Conservation (phyloP, 2,113 vertebrate species). For the Telmatochromis brachygnathus region DNA sequence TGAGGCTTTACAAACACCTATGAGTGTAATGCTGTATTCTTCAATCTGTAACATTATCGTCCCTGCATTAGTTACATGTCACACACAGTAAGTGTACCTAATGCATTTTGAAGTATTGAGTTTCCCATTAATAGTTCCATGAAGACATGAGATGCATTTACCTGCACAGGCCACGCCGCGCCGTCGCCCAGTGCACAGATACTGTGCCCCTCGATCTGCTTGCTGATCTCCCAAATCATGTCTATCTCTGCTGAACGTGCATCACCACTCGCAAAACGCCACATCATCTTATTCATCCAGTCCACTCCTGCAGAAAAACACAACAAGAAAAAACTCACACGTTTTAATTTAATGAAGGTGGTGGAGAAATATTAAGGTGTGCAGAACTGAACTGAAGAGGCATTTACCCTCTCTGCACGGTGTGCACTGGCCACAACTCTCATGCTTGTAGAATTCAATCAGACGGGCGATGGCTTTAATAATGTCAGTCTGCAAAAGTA, state of each 20-base stretch:
- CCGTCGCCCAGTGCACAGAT: slow-evolving; percentile 94
- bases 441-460: slow-evolving; percentile 96
- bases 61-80: not conserved
- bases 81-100: not conserved
- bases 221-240: slow-evolving; percentile 97
- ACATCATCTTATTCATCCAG: slow-evolving; percentile 99
- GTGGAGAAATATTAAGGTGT: too few relatives aligned
- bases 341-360: not conserved
- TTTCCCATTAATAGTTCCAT: not conserved
- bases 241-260: slow-evolving; percentile 83
- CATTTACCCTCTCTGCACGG: slow-evolving; percentile 89
- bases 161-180: slow-evolving; percentile 95
- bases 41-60: not conserved
- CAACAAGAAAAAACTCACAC: not conserved
- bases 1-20: not conserved
- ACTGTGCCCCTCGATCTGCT: slow-evolving; percentile 96
- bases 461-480: slow-evolving; percentile 90
- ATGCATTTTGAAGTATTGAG: not conserved
- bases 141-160: slow-evolving; percentile 22
- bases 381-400: not conserved
- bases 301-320: slow-evolving; percentile 79
- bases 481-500: slow-evolving; percentile 74
- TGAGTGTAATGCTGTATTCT: not conserved
- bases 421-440: slow-evolving; percentile 96
- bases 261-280: slow-evolving; percentile 84